Evolutionary conservation across 2,888 invertebrate species (phyloP).

Genomic region (Malacosoma neustria): DNA sequence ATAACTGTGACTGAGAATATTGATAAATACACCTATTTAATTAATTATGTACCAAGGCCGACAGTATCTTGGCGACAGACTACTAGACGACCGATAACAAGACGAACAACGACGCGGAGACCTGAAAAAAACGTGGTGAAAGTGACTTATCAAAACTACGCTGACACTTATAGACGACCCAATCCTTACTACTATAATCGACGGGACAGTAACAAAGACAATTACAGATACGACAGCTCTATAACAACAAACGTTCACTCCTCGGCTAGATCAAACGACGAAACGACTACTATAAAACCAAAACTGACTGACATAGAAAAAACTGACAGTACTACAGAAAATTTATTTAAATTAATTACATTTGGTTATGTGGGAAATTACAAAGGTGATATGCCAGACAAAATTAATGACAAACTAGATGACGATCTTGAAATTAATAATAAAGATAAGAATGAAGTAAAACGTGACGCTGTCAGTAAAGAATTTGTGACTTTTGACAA

Average conservation of each 20-base stretch:
- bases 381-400: constrained; percentile 32
- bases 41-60: constrained; percentile 69
- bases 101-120: constrained; percentile 21
- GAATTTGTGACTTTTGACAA: constrained; percentile 43
- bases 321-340: constrained; percentile 40
- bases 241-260: constrained; percentile 32
- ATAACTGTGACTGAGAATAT: constrained; percentile 64
- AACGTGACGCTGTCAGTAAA: constrained; percentile 40
- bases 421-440: constrained; percentile 6
- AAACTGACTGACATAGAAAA: constrained; percentile 17
- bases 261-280: constrained; percentile 56
- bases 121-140: constrained; percentile 58
- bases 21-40: constrained; percentile 66
- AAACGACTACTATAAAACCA: constrained; percentile 16
- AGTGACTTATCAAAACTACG: constrained; percentile 64
- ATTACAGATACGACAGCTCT: constrained; percentile 39
- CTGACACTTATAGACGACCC: constrained; percentile 61
- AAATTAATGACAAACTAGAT: constrained; percentile 14
- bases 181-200: constrained; percentile 50
- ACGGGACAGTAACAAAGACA: constrained; percentile 32
- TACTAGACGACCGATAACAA: constrained; percentile 24
- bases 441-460: constrained; percentile 7
- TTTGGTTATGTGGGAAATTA: constrained; percentile 68
- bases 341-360: constrained; percentile 59
- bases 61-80: constrained; percentile 62